A percentile compares a stretch with the other conserved stretches of the same genome.
These are phyloP conservation scores for Anguilla japonica DNA, from an alignment of 2,113 vertebrate genomes.

Conservation along the genomic window DNA sequence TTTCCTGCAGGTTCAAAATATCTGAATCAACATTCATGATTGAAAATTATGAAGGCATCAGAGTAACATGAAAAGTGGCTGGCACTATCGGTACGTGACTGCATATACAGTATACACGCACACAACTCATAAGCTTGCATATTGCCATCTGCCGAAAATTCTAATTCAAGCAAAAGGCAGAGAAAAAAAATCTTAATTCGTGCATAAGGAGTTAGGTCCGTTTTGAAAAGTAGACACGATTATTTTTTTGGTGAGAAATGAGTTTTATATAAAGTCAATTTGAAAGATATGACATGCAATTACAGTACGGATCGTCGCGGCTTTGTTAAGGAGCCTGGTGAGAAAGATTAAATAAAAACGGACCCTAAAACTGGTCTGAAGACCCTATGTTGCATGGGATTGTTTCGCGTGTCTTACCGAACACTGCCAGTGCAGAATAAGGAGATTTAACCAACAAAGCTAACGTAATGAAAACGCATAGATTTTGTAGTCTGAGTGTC, in stretches of 20 bases:
- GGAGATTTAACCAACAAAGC: neutral
- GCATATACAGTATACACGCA: neutral
- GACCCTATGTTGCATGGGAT: neutral
- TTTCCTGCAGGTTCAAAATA: too few relatives aligned
- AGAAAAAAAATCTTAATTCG: neutral
- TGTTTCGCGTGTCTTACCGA: neutral
- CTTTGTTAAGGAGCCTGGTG: neutral
- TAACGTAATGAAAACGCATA: too few relatives aligned
- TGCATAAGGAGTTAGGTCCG: neutral
- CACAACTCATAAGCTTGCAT: neutral
- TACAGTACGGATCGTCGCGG: neutral
- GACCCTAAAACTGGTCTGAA: too few relatives aligned
- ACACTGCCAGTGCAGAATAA: neutral
- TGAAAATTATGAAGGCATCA: too few relatives aligned
- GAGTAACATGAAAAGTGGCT: too few relatives aligned
- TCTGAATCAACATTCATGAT: too few relatives aligned
- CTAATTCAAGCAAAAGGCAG: too few relatives aligned
- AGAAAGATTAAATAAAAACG: neutral
- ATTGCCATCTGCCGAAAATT: neutral
- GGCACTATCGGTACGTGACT: too few relatives aligned
- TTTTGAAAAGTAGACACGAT: neutral
- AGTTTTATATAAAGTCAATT: neutral
- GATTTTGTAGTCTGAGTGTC: too few relatives aligned
- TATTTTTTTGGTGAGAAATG: neutral
- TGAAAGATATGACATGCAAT: neutral